Base-by-base conservation (phyloP, 2,113 vertebrate genomes). In the Petromus typicus region DNA sequence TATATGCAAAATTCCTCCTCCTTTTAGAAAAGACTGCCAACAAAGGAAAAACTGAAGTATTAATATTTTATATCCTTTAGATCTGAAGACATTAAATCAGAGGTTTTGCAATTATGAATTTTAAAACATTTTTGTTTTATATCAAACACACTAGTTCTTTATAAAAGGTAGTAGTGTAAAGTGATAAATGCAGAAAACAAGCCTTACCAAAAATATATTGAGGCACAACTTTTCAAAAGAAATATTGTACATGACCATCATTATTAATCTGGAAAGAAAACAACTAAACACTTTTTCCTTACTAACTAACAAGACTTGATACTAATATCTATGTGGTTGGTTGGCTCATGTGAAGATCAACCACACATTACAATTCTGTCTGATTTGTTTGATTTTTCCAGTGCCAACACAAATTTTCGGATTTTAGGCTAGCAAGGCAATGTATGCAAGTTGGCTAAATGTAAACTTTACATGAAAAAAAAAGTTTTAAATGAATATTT, bases 11-110 rank as follows among this genome's bases (percentile, higher is more conserved):
- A 98, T 32, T 94, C 96, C 96, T 98, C 89, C 97, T 98, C 92
- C 67, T 98, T 98, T 98, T 98, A 99, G 97, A 99, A 99, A 98
- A 98, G 97, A 96, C 98, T 95, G 97, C 97, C 95, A 98, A 96
- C 95, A 98, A 98, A 95, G 97, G 95, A 98, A 96, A 96, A 93
- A 96, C 78, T 94, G 89, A 98, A 97, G 96, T 97, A 97, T 93
- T 94, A 97, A 92, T 97, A 98, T 98, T 94, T 97, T 98, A 98
- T 89, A 98, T 37, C 48, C 94, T 96, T 89, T 97, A 89, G 91
- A 96, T 98, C 13, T 97, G 97, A 98, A 98, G 98, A 98, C 97
- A 94, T 97, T 76, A 97, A 73, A 8, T 98, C 97, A 98, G 97
- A 98, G 94, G 91, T 93, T 95, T 97, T 97, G 91, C 69, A 93